Base-by-base conservation (phyloP, 2,113 vertebrate species). In the Periophthalmodon schlosseri region DNA sequence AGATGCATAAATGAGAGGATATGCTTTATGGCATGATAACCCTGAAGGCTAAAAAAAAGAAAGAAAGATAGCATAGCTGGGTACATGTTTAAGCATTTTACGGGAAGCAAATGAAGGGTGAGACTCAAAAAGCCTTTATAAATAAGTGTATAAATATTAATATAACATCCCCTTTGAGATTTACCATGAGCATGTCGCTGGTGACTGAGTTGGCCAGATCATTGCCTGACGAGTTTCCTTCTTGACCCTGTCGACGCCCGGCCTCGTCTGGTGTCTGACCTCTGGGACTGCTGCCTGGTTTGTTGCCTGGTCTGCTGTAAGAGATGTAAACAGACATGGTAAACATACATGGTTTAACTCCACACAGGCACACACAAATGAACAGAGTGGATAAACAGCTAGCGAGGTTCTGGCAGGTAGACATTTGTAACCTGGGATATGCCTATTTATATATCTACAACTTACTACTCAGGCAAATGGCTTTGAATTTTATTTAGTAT, bases 101-200 rank as follows among this genome's bases (percentile, higher is more conserved):
- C 9, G 39, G 8, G 9, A 44, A 44, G 10, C 39, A 44, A 44
- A 44, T 44, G 39, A 44, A 44, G 7, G 9, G 39, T 44, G 39
- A 10, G 39, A 7, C 2, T 39, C 5, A 39, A 39, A 44, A 44
- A 11, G 39, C 10, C 39, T 44, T 44, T 44, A 44, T 44, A 44
- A 44, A 44, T 44, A 10, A 44, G 2, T 8, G 8, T 8, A 44
- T 44, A 44, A 44, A 44, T 44, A 44, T 11, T 44, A 44, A 44
- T 44, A 44, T 44, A 44, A 44, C 7, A 8, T 10, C n/a, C 9
- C 20, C n/a, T 21, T 56, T n/a, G 72, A 39, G 50, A 75, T 89
- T 92, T 93, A 99, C 97, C 97, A 99, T 99, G 23, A 98, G 94
- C 96, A 97, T 96, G 93, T 99, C 97, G 20, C 96, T 98, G 91